These are phyloP conservation scores for Ophthalmolycus amberensis DNA, from an alignment of 2,113 vertebrate genomes.

Conservation along the genomic window DNA sequence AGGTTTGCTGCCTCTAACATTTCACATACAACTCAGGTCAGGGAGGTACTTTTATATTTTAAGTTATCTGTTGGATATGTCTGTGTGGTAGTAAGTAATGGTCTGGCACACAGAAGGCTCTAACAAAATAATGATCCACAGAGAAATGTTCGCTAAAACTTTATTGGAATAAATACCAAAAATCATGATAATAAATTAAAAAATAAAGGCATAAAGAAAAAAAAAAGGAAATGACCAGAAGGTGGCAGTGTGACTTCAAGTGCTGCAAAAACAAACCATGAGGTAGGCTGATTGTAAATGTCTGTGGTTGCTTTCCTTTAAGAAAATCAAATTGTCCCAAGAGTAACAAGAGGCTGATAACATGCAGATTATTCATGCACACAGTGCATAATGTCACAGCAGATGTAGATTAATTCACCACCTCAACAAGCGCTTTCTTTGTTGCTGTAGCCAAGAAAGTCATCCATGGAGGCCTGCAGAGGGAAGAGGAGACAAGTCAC, in stretches of 20 bases:
- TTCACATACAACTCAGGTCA: not conserved
- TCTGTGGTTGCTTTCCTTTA: not conserved
- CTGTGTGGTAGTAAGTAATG: not conserved
- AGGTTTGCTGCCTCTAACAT: not conserved
- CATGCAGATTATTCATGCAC: conserved; percentile 40
- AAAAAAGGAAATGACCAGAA: conserved; percentile 27
- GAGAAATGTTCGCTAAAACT: conserved; percentile 9
- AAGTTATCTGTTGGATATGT: not conserved
- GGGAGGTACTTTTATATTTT: not conserved
- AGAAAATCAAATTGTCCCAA: not conserved
- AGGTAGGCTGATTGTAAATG: not conserved
- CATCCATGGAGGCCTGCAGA: conserved; percentile 80
- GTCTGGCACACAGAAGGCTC: not conserved
- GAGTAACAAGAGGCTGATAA: not conserved
- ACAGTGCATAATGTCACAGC: conserved; percentile 59
- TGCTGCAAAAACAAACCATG: not conserved
- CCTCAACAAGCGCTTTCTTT: conserved; percentile 73
- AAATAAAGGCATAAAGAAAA: conserved; percentile 24
- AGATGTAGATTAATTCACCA: not conserved
- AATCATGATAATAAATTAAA: conserved; percentile 38
- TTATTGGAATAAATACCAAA: conserved; percentile 51
- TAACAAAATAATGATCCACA: not conserved
- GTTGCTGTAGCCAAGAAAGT: conserved; percentile 72
- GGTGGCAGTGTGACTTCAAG: conserved; percentile 58
- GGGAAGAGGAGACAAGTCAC: conserved; percentile 8